Conservation (phyloP, 2,113 vertebrate genomes). For the Plecotus auritus region DNA sequence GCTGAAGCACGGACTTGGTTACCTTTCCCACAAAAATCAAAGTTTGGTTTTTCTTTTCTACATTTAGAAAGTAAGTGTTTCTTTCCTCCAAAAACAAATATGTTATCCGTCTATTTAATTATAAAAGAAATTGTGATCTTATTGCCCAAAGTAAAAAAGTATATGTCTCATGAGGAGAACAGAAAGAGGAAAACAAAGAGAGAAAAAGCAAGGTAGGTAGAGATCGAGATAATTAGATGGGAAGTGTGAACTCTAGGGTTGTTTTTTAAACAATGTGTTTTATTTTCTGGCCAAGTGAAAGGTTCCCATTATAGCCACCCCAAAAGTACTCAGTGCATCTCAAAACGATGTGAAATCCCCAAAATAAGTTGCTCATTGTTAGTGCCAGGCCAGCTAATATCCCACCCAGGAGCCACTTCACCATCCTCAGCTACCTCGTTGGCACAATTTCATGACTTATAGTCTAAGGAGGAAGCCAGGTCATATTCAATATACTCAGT, state of each 20-base stretch:
- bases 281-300: not conserved
- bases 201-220: not conserved
- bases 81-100: not conserved
- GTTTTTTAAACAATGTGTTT: not conserved
- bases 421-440: not conserved
- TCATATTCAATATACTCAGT: not conserved
- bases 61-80: not conserved
- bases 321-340: not conserved
- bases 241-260: not conserved
- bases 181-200: not conserved
- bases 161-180: not conserved
- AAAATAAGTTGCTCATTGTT: not conserved
- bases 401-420: not conserved
- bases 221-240: not conserved
- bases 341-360: not conserved
- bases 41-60: not conserved
- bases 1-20: not conserved
- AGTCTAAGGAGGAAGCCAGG: not conserved
- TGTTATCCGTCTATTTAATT: not conserved
- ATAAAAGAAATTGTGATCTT: not conserved
- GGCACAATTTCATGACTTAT: not conserved
- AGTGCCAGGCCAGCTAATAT: not conserved
- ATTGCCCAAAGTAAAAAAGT: constrained; percentile 17
- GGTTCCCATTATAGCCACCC: not conserved
- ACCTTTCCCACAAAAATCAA: not conserved